A percentile compares a stretch with the other conserved stretches of the same genome.
Evolutionary conservation across 2,888 invertebrate species (phyloP).

Genomic region (Notocelia uddmanniana): DNA sequence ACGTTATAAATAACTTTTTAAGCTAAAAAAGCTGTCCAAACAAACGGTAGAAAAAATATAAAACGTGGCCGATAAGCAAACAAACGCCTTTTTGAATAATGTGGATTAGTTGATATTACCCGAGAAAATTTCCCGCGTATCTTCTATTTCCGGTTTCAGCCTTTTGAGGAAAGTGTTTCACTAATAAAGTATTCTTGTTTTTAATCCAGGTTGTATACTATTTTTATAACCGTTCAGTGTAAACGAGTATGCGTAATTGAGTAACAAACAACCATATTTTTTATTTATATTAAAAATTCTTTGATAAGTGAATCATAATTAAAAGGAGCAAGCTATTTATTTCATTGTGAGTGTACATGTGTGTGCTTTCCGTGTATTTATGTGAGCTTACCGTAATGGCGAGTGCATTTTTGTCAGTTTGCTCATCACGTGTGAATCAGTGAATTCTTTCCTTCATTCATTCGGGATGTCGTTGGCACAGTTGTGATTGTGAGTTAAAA

Average conservation of each 20-base stretch:
- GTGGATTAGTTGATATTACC: background rate
- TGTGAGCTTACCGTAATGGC: slow-evolving; percentile 29
- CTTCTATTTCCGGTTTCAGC: too few relatives aligned
- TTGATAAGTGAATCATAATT: background rate
- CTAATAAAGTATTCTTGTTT: too few relatives aligned
- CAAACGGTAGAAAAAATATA: background rate
- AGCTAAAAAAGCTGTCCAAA: slow-evolving; percentile 28
- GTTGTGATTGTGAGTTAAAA: slow-evolving; percentile 28
- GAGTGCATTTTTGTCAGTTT: slow-evolving; percentile 42
- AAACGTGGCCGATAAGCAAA: slow-evolving; percentile 37
- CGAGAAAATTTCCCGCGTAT: too few relatives aligned
- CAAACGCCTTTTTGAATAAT: slow-evolving; percentile 11
- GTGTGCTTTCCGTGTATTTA: background rate
- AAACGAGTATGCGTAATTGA: too few relatives aligned
- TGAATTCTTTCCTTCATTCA: slow-evolving; percentile 14
- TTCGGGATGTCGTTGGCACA: slow-evolving; percentile 3
- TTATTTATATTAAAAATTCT: too few relatives aligned
- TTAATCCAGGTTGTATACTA: too few relatives aligned
- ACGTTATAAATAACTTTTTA: slow-evolving; percentile 42
- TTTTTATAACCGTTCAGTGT: too few relatives aligned
- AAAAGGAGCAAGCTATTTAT: background rate
- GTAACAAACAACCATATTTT: too few relatives aligned
- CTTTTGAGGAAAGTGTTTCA: too few relatives aligned
- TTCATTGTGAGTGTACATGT: background rate
- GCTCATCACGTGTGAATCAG: slow-evolving; percentile 40